Evolutionary conservation across 2,797 vertebrate species (phyloP).

Genomic region (Helostoma temminkii): DNA sequence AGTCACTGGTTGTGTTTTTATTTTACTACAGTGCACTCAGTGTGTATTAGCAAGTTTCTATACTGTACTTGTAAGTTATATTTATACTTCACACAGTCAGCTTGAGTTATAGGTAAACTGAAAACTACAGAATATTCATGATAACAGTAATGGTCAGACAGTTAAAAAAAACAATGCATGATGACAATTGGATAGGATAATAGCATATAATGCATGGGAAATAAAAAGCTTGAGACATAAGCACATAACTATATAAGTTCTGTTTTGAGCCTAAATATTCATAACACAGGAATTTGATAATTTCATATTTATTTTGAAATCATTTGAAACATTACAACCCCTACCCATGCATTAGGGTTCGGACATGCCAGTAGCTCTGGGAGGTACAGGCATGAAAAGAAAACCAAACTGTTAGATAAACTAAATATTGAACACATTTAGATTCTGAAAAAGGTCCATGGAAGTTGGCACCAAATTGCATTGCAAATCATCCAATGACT

Average conservation of each 20-base stretch:
- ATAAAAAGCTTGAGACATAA: no score
- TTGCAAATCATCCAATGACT: not conserved
- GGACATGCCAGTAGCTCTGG: not conserved
- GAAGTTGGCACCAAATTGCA: not conserved
- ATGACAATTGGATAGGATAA: not conserved
- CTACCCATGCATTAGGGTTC: not conserved
- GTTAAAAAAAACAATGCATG: no score
- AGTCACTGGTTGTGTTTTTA: constrained; percentile 4
- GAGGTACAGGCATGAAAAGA: not conserved
- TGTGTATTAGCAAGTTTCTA: not conserved
- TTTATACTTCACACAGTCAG: no score
- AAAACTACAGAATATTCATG: not conserved
- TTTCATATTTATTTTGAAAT: not conserved
- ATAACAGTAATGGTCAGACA: not conserved
- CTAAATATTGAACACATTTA: constrained; percentile 1
- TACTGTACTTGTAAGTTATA: not conserved
- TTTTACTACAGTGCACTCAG: not conserved
- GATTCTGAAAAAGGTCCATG: not conserved
- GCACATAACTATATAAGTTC: no score
- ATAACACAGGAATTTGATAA: no score
- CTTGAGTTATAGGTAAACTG: constrained; percentile 1
- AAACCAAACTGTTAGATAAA: not conserved
- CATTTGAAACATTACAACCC: not conserved
- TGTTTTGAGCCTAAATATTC: no score
- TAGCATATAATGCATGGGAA: no score